Evolutionary conservation across 2,888 invertebrate species (phyloP).

Genomic region (Sphinx pinastri): DNA sequence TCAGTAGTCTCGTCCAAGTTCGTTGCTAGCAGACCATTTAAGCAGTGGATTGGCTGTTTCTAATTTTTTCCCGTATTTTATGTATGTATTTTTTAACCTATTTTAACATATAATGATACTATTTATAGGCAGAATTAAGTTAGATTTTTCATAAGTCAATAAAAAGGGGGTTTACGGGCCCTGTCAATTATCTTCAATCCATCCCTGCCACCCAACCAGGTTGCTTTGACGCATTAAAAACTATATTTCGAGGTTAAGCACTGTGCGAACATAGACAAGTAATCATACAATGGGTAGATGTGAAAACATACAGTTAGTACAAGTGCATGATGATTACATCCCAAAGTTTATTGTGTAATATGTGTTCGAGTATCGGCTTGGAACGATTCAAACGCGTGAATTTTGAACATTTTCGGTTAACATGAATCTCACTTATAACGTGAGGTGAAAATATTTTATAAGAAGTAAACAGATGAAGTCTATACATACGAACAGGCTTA

Average conservation of each 20-base stretch:
- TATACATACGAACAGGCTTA: too few species aligned
- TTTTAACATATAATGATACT: too few species aligned
- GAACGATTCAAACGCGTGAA: background rate
- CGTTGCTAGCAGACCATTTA: too few species aligned
- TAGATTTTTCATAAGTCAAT: background rate
- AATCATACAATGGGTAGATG: slow-evolving; percentile 26
- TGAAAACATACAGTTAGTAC: slow-evolving; percentile 17
- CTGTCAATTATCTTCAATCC: background rate
- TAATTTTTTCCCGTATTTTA: too few species aligned
- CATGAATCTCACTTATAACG: too few species aligned
- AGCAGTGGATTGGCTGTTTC: too few species aligned
- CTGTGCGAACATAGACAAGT: slow-evolving; percentile 24
- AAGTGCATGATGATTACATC: background rate
- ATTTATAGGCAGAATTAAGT: too few species aligned
- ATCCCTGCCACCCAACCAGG: slow-evolving; percentile 29
- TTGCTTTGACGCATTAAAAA: slow-evolving; percentile 28
- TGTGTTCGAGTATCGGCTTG: background rate
- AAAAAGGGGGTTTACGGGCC: background rate
- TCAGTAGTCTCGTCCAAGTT: too few species aligned
- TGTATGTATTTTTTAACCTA: too few species aligned
- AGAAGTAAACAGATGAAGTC: too few species aligned
- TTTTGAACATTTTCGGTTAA: too few species aligned
- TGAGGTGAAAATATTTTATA: too few species aligned
- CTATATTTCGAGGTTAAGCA: slow-evolving; percentile 29
- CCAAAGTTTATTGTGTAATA: background rate